These are phyloP conservation scores for Danaus chrysippus DNA, from an alignment of 2,888 invertebrate species.

Conservation along the genomic window DNA sequence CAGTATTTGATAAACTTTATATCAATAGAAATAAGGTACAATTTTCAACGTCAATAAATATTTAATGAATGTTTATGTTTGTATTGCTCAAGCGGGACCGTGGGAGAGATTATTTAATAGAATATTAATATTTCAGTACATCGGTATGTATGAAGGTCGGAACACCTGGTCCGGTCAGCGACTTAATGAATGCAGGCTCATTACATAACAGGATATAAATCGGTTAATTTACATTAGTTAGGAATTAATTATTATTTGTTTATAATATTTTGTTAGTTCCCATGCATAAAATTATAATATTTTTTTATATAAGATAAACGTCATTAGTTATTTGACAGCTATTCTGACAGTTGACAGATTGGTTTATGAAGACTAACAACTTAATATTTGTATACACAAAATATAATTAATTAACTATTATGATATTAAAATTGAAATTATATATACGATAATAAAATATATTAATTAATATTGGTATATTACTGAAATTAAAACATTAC, in stretches of 20 bases:
- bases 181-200: constrained; percentile 11
- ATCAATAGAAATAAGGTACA: not conserved
- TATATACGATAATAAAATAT: not conserved
- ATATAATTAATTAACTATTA: too few species aligned
- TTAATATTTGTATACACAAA: too few species aligned
- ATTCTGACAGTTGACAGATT: too few species aligned
- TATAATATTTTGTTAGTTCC: not conserved
- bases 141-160: constrained; percentile 57
- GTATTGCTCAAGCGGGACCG: constrained; percentile 48
- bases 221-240: constrained; percentile 10
- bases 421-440: not conserved
- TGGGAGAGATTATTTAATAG: constrained; percentile 70
- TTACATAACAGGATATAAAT: constrained; percentile 20
- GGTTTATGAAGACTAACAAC: too few species aligned
- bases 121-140: constrained; percentile 63
- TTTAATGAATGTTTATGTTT: constrained; percentile 18
- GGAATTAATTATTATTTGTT: not conserved
- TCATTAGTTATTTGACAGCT: too few species aligned
- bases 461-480: not conserved
- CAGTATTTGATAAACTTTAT: constrained; percentile 17
- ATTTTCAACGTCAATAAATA: constrained; percentile 15
- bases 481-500: not conserved
- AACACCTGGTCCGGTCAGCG: constrained; percentile 56
- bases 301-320: too few species aligned
- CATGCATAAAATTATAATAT: not conserved